Conservation (phyloP, 2,113 vertebrate species). For the Nyctibius bracteatus region DNA sequence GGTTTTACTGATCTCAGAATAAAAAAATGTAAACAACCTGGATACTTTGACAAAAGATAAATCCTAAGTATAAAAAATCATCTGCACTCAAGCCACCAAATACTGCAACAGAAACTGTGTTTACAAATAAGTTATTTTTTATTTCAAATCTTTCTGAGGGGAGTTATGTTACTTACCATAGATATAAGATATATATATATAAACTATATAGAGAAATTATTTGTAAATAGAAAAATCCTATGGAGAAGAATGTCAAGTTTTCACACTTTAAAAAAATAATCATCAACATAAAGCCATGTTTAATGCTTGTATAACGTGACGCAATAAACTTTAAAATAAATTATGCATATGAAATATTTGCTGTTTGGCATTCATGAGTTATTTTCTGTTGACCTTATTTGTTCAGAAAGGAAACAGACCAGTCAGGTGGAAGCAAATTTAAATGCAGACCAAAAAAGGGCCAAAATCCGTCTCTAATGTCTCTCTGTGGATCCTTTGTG, state of each 20-base stretch:
- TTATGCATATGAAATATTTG: conserved; percentile 72
- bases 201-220: conserved; percentile 73
- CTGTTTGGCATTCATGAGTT: conserved; percentile 26
- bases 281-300: conserved; percentile 79
- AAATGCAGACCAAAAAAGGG: not conserved
- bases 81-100: conserved; percentile 54
- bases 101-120: conserved; percentile 67
- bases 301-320: conserved; percentile 81
- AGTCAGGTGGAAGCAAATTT: not conserved
- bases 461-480: not conserved
- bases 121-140: conserved; percentile 74
- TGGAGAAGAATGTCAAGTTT: conserved; percentile 75
- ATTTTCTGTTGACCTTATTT: conserved; percentile 20
- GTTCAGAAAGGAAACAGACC: not conserved
- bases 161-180: conserved; percentile 70
- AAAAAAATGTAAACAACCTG: conserved; percentile 54
- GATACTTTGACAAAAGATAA: conserved; percentile 55
- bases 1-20: conserved; percentile 73
- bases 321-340: conserved; percentile 82
- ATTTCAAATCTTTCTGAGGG: conserved; percentile 74
- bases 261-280: conserved; percentile 68
- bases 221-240: conserved; percentile 79
- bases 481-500: not conserved
- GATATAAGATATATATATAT: conserved; percentile 69
- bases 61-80: conserved; percentile 47